Conservation (phyloP, 2,888 invertebrate species). For the Tetrapedia diversipes region DNA sequence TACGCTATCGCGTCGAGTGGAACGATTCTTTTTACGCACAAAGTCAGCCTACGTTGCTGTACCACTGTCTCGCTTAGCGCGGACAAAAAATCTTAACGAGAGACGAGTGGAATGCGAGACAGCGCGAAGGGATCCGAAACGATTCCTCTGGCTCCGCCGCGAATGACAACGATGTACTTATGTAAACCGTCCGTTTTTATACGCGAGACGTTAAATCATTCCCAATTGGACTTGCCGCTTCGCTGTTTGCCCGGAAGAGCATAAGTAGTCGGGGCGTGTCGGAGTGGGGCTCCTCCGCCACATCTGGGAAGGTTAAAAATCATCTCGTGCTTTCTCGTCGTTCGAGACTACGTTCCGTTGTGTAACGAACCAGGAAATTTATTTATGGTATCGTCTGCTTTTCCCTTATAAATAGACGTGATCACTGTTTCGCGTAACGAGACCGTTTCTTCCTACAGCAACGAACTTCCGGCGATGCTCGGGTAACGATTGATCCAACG, state of each 20-base stretch:
- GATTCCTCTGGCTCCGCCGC: conserved; percentile 61
- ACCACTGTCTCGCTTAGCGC: conserved; percentile 37
- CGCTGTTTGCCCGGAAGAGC: conserved; percentile 72
- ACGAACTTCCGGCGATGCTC: too few relatives aligned
- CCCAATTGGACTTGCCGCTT: conserved; percentile 61
- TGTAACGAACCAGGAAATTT: conserved; percentile 26
- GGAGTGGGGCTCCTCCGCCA: conserved; percentile 41
- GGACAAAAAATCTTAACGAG: conserved; percentile 69
- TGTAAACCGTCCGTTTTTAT: conserved; percentile 75
- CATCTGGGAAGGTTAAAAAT: conserved; percentile 74
- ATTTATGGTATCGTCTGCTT: conserved; percentile 23
- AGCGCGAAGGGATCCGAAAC: conserved; percentile 55
- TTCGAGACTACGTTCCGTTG: conserved; percentile 24
- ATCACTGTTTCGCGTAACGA: conserved; percentile 3
- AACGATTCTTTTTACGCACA: not conserved
- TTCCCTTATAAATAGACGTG: conserved; percentile 17
- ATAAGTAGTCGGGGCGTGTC: conserved; percentile 68
- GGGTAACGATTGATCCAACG: too few relatives aligned
- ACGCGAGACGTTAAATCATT: conserved; percentile 73
- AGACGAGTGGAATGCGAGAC: conserved; percentile 57
- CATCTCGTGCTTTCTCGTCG: conserved; percentile 56
- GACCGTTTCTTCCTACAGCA: not conserved
- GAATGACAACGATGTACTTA: conserved; percentile 74
- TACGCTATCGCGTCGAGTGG: not conserved
- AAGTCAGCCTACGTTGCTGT: not conserved